Conservation (phyloP, 2,113 vertebrate genomes). For the Picathartes gymnocephalus region DNA sequence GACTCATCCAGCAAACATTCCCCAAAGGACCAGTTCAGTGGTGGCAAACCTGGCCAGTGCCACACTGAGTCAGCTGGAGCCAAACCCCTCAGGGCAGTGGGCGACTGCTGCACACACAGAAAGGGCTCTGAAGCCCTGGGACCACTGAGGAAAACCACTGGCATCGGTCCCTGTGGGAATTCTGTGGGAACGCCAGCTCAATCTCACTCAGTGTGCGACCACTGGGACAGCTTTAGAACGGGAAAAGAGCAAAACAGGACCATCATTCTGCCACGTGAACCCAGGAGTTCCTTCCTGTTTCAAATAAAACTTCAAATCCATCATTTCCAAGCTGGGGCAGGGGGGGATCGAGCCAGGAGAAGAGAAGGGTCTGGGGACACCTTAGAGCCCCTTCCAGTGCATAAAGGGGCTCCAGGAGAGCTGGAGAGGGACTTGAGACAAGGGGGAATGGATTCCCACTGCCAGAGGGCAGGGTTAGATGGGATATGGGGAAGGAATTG, state of each 20-base stretch:
- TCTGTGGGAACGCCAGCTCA: not conserved
- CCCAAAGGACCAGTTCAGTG: not conserved
- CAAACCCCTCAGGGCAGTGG: not conserved
- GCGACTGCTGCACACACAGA: not conserved
- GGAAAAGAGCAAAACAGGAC: not conserved
- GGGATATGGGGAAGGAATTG: fast-evolving
- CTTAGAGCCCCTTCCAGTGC: not conserved
- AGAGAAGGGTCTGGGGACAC: not conserved
- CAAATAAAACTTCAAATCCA: not conserved
- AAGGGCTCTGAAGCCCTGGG: not conserved
- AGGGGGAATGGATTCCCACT: not conserved
- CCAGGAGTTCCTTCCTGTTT: not conserved
- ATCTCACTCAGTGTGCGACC: not conserved
- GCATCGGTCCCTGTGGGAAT: not conserved
- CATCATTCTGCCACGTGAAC: not conserved
- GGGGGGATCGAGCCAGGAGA: not conserved
- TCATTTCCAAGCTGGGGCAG: not conserved
- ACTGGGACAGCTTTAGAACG: not conserved
- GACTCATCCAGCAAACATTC: not conserved
- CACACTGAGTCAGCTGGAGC: not conserved
- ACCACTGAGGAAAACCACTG: not conserved
- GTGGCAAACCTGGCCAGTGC: not conserved
- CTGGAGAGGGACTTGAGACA: not conserved
- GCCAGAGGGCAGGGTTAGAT: fast-evolving
- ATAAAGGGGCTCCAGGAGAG: not conserved